Percentiles rank a stretch among this genome's conserved stretches.
Evolutionary conservation across 1,140 invertebrate species (phyloP).

Genomic region (Ephestia elutella): DNA sequence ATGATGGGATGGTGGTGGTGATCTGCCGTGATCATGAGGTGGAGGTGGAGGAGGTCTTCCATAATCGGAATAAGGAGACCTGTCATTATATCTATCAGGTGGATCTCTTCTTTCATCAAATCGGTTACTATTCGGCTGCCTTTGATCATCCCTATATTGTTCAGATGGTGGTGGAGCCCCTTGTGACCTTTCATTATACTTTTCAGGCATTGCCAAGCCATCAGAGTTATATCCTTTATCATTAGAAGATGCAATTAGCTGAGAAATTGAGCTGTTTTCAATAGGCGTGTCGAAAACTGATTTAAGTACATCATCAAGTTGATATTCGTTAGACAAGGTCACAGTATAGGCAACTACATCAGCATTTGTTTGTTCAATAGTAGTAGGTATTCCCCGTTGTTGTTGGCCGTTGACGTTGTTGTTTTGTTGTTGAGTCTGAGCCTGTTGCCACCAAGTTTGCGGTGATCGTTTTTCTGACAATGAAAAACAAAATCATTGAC

Average conservation of each 20-base stretch:
- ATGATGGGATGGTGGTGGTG: not conserved
- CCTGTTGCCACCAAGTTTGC: constrained; percentile 7
- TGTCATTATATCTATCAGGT: not conserved
- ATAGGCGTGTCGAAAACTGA: not conserved
- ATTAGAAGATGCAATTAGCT: not conserved
- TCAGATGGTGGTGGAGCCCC: no score
- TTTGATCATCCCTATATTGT: no score
- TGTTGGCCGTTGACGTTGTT: not conserved
- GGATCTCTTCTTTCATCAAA: not conserved
- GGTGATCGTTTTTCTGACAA: constrained; percentile 20
- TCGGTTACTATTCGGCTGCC: no score
- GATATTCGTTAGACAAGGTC: not conserved
- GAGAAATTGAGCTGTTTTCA: not conserved
- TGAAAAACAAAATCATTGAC: constrained; percentile 8
- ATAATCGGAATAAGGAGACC: not conserved
- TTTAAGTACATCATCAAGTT: not conserved
- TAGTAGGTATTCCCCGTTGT: not conserved
- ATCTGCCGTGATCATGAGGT: not conserved
- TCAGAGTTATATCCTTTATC: not conserved
- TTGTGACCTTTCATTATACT: not conserved
- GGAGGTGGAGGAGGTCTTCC: not conserved
- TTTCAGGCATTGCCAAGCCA: not conserved
- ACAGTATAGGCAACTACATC: not conserved
- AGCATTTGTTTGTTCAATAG: not conserved
- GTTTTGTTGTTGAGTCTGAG: not conserved